phyloP scores from a whole-genome alignment of 2,888 invertebrate species.

The Ditula angustiorana region DNA sequence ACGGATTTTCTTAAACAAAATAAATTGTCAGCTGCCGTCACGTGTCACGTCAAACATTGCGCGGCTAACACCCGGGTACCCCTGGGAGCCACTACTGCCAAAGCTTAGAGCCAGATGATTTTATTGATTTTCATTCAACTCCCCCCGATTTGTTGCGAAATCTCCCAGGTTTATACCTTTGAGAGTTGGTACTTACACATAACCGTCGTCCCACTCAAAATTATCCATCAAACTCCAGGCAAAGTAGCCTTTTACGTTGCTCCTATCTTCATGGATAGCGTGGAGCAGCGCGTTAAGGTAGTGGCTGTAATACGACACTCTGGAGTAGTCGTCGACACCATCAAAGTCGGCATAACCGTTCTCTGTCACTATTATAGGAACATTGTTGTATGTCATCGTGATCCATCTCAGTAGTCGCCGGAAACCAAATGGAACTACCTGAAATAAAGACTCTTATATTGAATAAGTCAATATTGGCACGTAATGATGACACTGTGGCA shows the following conservation, averaged over 20 bases:
- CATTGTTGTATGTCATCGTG: slow-evolving; percentile 79
- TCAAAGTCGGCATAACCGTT: slow-evolving; percentile 83
- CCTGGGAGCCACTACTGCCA: too few species aligned
- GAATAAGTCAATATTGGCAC: too few species aligned
- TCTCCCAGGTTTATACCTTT: not conserved
- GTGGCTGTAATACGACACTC: slow-evolving; percentile 86
- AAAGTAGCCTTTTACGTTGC: slow-evolving; percentile 89
- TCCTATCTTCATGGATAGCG: slow-evolving; percentile 85
- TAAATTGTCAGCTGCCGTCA: too few species aligned
- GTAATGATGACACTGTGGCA: too few species aligned
- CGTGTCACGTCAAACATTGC: too few species aligned
- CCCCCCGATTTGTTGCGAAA: too few species aligned
- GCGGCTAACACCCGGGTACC: too few species aligned
- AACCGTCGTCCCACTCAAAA: slow-evolving; percentile 93
- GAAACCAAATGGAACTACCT: slow-evolving; percentile 86
- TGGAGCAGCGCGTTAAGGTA: slow-evolving; percentile 79
- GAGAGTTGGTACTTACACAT: slow-evolving; percentile 83
- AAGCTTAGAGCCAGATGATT: too few species aligned
- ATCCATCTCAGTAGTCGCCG: slow-evolving; percentile 84
- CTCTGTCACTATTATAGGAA: slow-evolving; percentile 84
- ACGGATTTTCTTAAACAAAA: too few species aligned
- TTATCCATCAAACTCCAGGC: slow-evolving; percentile 94
- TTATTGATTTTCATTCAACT: too few species aligned
- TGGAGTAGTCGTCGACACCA: slow-evolving; percentile 79
- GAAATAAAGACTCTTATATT: slow-evolving; percentile 38